Evolutionary conservation across 2,888 invertebrate genomes (phyloP).

Genomic region (Papilio elwesi): DNA sequence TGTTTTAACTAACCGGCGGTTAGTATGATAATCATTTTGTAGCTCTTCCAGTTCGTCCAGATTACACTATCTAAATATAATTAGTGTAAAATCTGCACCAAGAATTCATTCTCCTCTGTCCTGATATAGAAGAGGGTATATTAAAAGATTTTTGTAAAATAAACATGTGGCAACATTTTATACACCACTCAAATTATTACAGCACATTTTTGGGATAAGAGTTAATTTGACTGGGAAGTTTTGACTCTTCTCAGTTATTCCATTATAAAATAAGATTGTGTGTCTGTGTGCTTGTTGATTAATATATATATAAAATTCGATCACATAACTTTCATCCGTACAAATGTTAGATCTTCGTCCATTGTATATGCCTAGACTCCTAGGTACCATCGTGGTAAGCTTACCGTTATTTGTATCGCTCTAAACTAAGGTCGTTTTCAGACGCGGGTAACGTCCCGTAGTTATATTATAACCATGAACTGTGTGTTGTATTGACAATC

Average conservation of each 20-base stretch:
- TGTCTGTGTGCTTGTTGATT: constrained; percentile 10
- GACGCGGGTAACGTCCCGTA: too few species aligned
- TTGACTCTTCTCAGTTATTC: constrained; percentile 34
- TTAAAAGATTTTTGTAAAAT: not conserved
- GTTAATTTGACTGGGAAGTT: constrained; percentile 19
- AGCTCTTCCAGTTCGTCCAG: not conserved
- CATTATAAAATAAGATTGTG: constrained; percentile 32
- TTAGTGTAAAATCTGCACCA: not conserved
- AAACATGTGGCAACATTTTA: constrained; percentile 1
- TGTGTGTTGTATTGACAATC: too few species aligned
- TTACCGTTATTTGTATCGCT: too few species aligned
- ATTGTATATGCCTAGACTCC: not conserved
- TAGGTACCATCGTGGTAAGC: too few species aligned
- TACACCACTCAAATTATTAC: not conserved
- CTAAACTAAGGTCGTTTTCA: too few species aligned
- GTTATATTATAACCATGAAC: too few species aligned
- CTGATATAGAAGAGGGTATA: not conserved
- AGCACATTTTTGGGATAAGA: too few species aligned
- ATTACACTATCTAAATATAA: not conserved
- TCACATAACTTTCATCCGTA: constrained; percentile 8
- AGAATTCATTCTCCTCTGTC: not conserved
- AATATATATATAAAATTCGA: not conserved
- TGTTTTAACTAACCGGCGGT: not conserved
- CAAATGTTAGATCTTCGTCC: not conserved
- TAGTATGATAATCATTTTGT: constrained; percentile 4